Evolutionary conservation across 1,140 invertebrate species (phyloP).

Genomic region (Drosophila chauvacae): DNA sequence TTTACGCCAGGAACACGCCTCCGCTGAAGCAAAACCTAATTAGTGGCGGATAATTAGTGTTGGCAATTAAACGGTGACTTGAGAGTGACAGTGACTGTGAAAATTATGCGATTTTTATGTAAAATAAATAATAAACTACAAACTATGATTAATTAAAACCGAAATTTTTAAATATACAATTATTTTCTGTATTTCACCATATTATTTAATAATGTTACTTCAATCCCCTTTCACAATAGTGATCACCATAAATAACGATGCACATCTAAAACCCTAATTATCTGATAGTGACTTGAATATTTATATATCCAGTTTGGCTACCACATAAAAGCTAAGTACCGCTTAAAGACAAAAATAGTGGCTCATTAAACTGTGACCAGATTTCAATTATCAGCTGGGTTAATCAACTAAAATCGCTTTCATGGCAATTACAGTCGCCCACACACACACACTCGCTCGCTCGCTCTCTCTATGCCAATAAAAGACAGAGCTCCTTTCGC

Average conservation of each 20-base stretch:
- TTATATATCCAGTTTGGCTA: not conserved
- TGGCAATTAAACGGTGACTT: constrained; percentile 11
- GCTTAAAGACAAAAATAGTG: constrained; percentile 8
- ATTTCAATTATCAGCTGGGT: constrained; percentile 31
- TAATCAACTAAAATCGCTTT: constrained; percentile 32
- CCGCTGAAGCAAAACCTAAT: constrained; percentile 29
- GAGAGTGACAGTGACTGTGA: not conserved
- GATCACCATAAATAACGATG: not conserved
- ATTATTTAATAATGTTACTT: not conserved
- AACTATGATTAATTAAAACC: no score
- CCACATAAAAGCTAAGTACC: not conserved
- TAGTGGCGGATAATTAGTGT: constrained; percentile 43
- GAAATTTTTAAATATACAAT: no score
- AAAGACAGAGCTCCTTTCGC: constrained; percentile 1
- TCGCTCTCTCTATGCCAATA: not conserved
- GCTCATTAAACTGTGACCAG: constrained; percentile 21
- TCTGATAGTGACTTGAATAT: constrained; percentile 5
- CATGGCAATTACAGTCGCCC: constrained; percentile 26
- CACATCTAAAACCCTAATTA: not conserved
- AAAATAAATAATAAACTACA: not conserved
- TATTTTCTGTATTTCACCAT: no score
- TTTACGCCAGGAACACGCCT: constrained; percentile 33
- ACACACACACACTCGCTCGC: not conserved
- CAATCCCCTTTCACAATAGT: not conserved
- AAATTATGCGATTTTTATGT: not conserved